Percentiles rank a stretch among this genome's conserved stretches.
Evolutionary conservation across 2,113 vertebrate genomes (phyloP).

Genomic region (Numida meleagris): DNA sequence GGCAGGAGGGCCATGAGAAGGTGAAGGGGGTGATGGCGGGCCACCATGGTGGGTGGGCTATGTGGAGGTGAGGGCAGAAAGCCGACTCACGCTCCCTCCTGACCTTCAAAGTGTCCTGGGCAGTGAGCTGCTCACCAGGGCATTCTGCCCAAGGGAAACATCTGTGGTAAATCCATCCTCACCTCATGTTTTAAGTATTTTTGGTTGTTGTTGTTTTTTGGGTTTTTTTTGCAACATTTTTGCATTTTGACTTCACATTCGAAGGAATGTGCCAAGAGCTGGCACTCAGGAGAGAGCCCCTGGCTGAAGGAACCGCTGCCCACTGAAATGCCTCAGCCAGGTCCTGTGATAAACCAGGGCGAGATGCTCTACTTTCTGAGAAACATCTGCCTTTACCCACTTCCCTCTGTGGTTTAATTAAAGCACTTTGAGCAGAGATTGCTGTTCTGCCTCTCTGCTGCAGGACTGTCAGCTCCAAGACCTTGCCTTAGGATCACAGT

Average conservation of each 20-base stretch:
- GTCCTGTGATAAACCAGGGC: accelerated
- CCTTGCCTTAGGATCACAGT: not conserved
- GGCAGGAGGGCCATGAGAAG: accelerated
- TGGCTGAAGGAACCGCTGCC: not conserved
- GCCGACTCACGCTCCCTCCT: not conserved
- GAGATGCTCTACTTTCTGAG: not conserved
- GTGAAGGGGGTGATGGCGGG: too few species aligned
- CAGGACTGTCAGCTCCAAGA: not conserved
- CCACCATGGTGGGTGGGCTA: accelerated
- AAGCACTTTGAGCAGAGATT: not conserved
- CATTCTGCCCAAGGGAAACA: not conserved
- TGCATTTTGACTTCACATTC: not conserved
- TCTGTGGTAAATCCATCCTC: not conserved
- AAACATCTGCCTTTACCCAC: not conserved
- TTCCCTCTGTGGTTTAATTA: constrained; percentile 25
- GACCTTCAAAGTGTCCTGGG: not conserved
- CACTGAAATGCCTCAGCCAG: not conserved
- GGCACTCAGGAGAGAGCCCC: not conserved
- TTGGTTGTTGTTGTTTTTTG: not conserved
- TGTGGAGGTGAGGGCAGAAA: not conserved
- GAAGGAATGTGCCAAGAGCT: not conserved
- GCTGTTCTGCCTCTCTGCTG: not conserved
- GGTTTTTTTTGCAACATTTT: not conserved
- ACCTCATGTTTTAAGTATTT: not conserved
- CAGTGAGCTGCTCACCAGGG: not conserved